Conservation (phyloP, 2,113 vertebrate species). For the Eudyptes chrysolophus region DNA sequence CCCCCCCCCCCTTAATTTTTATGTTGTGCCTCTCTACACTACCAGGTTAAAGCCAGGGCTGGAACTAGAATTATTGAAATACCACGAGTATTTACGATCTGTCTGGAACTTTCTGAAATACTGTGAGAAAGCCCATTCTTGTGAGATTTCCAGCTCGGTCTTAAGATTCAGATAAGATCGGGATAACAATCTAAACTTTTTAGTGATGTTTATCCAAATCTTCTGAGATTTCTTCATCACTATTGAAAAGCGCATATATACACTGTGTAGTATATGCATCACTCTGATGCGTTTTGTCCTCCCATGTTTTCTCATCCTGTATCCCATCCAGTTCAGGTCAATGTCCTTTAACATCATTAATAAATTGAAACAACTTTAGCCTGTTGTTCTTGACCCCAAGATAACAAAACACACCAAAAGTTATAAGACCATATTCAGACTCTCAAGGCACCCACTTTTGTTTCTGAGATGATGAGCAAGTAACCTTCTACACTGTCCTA, state of each 20-base stretch:
- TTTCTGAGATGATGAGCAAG: not conserved
- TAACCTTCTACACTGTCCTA: not conserved
- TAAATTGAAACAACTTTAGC: not conserved
- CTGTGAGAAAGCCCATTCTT: slow-evolving; percentile 41
- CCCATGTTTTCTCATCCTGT: not conserved
- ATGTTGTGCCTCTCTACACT: not conserved
- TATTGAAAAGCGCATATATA: not conserved
- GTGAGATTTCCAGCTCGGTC: slow-evolving; percentile 8
- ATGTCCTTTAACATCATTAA: not conserved
- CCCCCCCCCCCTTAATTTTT: not conserved
- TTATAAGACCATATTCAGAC: not conserved
- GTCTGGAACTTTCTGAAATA: slow-evolving; percentile 55
- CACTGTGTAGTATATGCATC: not conserved
- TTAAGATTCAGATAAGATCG: slow-evolving; percentile 44
- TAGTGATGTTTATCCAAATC: slow-evolving; percentile 5
- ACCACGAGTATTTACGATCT: not conserved
- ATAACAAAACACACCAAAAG: not conserved
- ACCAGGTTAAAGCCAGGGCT: not conserved
- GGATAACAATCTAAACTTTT: slow-evolving; percentile 8
- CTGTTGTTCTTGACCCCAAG: not conserved
- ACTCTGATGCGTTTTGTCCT: not conserved
- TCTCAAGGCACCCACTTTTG: not conserved
- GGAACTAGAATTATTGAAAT: slow-evolving; percentile 42
- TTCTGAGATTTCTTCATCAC: slow-evolving; percentile 9
- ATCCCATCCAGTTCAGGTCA: not conserved